A percentile compares a stretch with the other conserved stretches of the same genome.
These are phyloP conservation scores for Mormoops blainvillei DNA, from an alignment of 2,113 vertebrate species.

Conservation along the genomic window DNA sequence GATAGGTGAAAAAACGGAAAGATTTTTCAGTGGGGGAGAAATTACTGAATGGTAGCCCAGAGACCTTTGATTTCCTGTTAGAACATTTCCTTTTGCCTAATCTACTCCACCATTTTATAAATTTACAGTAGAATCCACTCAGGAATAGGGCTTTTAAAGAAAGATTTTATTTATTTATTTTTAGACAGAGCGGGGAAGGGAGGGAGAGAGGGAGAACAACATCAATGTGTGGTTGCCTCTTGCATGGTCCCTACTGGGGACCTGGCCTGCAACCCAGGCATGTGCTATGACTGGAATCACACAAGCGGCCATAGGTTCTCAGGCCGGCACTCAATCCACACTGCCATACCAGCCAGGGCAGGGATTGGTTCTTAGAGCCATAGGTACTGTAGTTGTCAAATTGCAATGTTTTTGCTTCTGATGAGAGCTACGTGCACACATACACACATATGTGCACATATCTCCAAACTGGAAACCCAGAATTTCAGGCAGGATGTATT, in stretches of 20 bases:
- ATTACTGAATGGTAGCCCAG: background rate
- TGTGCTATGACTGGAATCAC: no score
- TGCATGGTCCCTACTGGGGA: no score
- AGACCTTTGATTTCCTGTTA: constrained; percentile 16
- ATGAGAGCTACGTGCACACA: background rate
- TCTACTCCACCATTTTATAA: background rate
- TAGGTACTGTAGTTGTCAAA: background rate
- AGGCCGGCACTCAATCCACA: no score
- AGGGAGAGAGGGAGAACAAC: no score
- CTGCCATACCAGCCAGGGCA: no score
- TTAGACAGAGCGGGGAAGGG: no score
- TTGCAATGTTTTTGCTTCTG: background rate
- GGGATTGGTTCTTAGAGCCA: background rate
- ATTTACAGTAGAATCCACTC: background rate
- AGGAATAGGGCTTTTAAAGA: no score
- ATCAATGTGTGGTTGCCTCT: no score
- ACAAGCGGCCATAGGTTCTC: no score
- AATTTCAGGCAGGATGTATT: background rate
- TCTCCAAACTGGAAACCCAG: background rate
- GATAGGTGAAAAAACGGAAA: background rate
- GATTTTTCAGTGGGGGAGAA: background rate
- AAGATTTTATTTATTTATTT: no score
- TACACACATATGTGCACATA: background rate
- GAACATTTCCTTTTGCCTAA: background rate
- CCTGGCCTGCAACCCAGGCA: no score